These are phyloP conservation scores for Pterocles gutturalis DNA, from an alignment of 2,113 vertebrate genomes.

Conservation along the genomic window DNA sequence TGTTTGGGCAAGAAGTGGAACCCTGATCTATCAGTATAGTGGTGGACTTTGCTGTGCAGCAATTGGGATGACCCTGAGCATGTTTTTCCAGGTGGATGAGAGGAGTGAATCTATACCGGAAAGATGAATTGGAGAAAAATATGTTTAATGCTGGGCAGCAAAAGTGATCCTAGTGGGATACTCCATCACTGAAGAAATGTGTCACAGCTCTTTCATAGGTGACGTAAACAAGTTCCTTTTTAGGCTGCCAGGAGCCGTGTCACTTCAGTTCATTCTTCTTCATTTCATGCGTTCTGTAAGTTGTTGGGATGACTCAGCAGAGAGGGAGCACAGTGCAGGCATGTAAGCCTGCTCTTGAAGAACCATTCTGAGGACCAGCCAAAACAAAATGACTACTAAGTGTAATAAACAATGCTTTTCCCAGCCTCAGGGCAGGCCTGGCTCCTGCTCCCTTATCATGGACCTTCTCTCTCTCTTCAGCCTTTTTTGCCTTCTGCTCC, in stretches of 20 bases:
- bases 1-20: background rate
- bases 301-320: slow-evolving; percentile 6
- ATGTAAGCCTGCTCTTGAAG: background rate
- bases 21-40: background rate
- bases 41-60: background rate
- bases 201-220: background rate
- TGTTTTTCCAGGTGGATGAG: background rate
- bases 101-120: background rate
- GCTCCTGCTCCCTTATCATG: background rate
- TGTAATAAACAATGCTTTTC: background rate
- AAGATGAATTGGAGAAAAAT: background rate
- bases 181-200: background rate
- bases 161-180: background rate
- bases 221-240: background rate
- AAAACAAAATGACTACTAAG: background rate
- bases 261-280: background rate
- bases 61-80: background rate
- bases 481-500: background rate
- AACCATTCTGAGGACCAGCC: background rate
- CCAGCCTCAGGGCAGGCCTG: background rate
- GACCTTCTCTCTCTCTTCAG: background rate
- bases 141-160: background rate
- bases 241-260: background rate
- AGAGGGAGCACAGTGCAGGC: background rate
- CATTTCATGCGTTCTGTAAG: background rate